A percentile compares a stretch with the other conserved stretches of the same genome.
These are phyloP conservation scores for Urophycis tenuis DNA, from an alignment of 2,797 vertebrate species.

Conservation along the genomic window DNA sequence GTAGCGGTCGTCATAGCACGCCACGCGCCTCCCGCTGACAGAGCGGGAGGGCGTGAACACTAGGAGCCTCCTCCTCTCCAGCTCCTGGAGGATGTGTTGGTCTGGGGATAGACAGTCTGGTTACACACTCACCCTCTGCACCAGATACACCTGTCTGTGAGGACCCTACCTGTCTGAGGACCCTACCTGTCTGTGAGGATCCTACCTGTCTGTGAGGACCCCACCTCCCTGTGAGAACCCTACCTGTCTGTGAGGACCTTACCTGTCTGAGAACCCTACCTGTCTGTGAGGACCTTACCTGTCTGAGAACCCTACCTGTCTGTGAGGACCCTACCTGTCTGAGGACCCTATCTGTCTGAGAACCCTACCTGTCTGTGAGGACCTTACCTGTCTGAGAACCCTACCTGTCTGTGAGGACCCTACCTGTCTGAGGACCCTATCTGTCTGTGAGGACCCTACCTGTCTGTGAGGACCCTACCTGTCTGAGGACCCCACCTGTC, in stretches of 20 bases:
- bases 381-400: slow-evolving; percentile 74
- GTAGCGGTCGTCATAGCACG: slow-evolving; percentile 88
- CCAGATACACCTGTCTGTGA: slow-evolving; percentile 1
- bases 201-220: too few relatives aligned
- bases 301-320: slow-evolving; percentile 41
- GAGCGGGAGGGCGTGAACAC: slow-evolving; percentile 80
- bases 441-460: background rate
- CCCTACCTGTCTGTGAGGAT: background rate
- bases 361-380: background rate
- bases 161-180: too few relatives aligned
- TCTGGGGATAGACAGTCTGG: slow-evolving; percentile 57
- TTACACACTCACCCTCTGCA: background rate
- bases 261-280: background rate
- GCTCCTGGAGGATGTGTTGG: slow-evolving; percentile 76
- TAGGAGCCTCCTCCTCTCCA: slow-evolving; percentile 76
- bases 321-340: background rate
- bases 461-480: slow-evolving; percentile 58
- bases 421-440: too few relatives aligned
- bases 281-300: slow-evolving; percentile 58
- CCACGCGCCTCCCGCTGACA: slow-evolving; percentile 81
- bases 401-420: background rate
- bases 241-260: background rate
- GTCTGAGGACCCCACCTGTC: slow-evolving; percentile 41
- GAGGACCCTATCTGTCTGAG: too few relatives aligned
- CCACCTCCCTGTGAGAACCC: too few relatives aligned